Evolutionary conservation across 2,797 vertebrate species (phyloP), one percentile per base, ranked within the genome.

Genomic region (Florisuga fusca): DNA sequence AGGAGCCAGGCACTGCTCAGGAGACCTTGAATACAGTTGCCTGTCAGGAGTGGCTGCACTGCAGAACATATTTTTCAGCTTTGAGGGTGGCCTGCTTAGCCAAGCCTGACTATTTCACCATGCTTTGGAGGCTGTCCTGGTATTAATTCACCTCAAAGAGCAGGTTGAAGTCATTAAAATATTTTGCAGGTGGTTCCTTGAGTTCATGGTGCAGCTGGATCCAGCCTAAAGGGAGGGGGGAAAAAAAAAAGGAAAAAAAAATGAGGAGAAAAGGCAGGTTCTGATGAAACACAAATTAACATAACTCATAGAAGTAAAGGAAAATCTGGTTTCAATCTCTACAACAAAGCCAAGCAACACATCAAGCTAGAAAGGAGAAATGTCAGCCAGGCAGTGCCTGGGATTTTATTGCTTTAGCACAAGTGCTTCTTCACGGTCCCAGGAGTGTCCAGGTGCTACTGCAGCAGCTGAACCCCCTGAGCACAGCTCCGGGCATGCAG

Each of bases 311-410:
- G 81, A 92, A 78, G 43, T 66, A 59, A 89, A 91, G 92, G 81
- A 95, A 97, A 97, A 95, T 93, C 95, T 96, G 97, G n/a, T 96
- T 96, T 94, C 91, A 96, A 96, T 97, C 92, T 90, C 81, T 85
- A 95, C 95, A 94, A 95, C 95, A 96, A 97, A 97, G 95, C 74
- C 89, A 75, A 95, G 93, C 82, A 93, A 94, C 95, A 81, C 93
- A 94, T 92, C 93, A 96, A 92, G 84, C 29, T 71, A 74, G 94
- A 94, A 95, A 90, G 84, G 84, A 94, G 90, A 95, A 94, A 94
- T 75, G 67, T 96, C 95, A 95, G 57, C 69, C 76, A 86, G 87
- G 74, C 88, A 80, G 79, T 3, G 3, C 67, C 50, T 58, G 54
- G 55, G 74, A 43, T 94, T 96, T 96, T 94, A 96, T 90, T 95